These are phyloP conservation scores for Ciconia nigra DNA, from an alignment of 2,797 vertebrate species.

Conservation along the genomic window DNA sequence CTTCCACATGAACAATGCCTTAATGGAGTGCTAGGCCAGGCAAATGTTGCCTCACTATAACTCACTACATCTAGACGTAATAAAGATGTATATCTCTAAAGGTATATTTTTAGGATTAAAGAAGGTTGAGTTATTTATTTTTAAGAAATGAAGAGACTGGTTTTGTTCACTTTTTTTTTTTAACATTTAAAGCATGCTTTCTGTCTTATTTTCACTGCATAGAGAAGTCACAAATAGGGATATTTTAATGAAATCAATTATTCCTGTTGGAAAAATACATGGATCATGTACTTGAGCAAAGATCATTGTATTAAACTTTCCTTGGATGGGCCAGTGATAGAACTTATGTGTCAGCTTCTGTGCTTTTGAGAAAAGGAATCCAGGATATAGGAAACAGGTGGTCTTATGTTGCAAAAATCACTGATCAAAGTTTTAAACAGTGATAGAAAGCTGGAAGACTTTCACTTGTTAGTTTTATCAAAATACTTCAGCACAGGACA, in stretches of 20 bases:
- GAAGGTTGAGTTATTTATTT: background rate
- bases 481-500: background rate
- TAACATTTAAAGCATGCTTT: background rate
- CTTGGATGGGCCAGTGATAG: background rate
- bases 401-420: background rate
- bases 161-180: background rate
- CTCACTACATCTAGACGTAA: background rate
- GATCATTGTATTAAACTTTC: background rate
- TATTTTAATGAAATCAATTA: background rate
- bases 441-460: background rate
- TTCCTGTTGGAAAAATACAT: background rate
- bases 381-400: background rate
- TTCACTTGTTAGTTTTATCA: background rate
- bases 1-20: background rate
- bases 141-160: background rate
- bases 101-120: constrained; percentile 42
- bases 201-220: background rate
- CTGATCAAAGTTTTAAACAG: background rate
- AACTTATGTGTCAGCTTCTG: background rate
- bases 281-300: background rate
- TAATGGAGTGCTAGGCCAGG: background rate
- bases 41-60: background rate
- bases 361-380: background rate
- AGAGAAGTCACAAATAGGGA: background rate
- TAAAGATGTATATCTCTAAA: background rate